Percentiles rank a stretch among this genome's conserved stretches.
These are phyloP conservation scores for Benitochromis conjunctus DNA, from an alignment of 2,113 vertebrate genomes.

Conservation along the genomic window DNA sequence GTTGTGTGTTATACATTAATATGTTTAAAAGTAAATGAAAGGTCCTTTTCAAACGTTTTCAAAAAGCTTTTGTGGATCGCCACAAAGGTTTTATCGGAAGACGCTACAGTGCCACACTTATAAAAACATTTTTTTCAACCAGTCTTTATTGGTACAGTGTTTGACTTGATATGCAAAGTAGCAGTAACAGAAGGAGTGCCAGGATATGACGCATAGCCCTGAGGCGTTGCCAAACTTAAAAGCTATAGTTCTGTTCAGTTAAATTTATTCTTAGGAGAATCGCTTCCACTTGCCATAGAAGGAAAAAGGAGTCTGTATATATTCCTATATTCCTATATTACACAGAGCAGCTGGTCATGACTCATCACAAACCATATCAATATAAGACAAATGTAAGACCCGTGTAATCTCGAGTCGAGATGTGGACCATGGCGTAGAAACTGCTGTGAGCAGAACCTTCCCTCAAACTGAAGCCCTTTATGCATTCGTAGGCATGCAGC, in stretches of 20 bases:
- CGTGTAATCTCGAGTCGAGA: neutral
- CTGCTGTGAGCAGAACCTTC: neutral
- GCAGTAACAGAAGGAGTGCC: slow-evolving; percentile 13
- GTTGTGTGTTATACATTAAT: neutral
- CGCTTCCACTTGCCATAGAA: neutral
- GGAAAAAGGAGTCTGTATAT: neutral
- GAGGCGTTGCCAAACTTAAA: neutral
- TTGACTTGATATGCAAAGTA: neutral
- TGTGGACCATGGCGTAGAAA: neutral
- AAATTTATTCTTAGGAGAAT: neutral
- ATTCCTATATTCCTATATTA: neutral
- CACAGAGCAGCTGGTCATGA: slow-evolving; percentile 19
- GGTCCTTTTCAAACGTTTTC: neutral
- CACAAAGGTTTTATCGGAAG: neutral
- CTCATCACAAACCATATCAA: neutral
- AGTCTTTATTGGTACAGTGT: neutral
- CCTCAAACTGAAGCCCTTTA: slow-evolving; percentile 23
- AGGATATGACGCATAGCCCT: neutral
- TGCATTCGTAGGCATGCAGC: slow-evolving; percentile 27
- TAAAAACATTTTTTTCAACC: neutral
- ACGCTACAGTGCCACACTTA: neutral
- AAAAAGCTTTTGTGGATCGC: neutral
- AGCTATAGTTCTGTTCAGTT: neutral
- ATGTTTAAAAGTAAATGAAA: neutral
- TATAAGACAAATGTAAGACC: slow-evolving; percentile 21